Conservation (phyloP, 2,113 vertebrate species). For the Catharus bicknelli region DNA sequence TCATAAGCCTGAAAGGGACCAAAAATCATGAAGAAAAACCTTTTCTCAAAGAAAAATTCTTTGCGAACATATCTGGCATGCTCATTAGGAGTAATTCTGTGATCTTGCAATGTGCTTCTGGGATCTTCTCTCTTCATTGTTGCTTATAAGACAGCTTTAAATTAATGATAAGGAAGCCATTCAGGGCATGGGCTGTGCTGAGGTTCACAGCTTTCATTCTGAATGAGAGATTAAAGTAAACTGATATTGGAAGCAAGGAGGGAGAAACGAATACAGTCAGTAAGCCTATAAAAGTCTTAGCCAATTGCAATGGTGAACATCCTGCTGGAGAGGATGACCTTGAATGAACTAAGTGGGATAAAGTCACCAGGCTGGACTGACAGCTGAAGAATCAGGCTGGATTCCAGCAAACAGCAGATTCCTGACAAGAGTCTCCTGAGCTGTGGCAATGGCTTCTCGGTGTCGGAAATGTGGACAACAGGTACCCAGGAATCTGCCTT, state of each 20-base stretch:
- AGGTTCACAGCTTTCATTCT: conserved; percentile 52
- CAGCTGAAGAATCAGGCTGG: conserved; percentile 18
- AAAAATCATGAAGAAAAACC: not conserved
- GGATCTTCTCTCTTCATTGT: conserved; percentile 6
- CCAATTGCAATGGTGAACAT: conserved; percentile 62
- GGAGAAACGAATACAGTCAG: conserved; percentile 40
- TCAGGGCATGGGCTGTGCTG: not conserved
- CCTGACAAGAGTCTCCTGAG: not conserved
- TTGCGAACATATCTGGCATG: not conserved
- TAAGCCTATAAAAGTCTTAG: conserved; percentile 70
- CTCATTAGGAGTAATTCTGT: not conserved
- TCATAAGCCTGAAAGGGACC: not conserved
- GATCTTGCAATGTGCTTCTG: not conserved
- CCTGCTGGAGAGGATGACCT: conserved; percentile 65
- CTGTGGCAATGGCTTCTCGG: conserved; percentile 52
- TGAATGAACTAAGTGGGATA: conserved; percentile 76
- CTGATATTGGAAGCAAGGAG: conserved; percentile 50
- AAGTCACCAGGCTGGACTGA: conserved; percentile 67
- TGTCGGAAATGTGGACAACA: conserved; percentile 73
- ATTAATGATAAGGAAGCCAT: conserved; percentile 55
- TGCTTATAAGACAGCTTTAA: conserved; percentile 29
- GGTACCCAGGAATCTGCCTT: conserved; percentile 65
- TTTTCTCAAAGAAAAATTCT: not conserved
- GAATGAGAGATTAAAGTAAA: conserved; percentile 49
- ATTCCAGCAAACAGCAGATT: conserved; percentile 7